Evolutionary conservation across 2,113 vertebrate genomes (phyloP).

Genomic region (Ceyx margarethae): DNA sequence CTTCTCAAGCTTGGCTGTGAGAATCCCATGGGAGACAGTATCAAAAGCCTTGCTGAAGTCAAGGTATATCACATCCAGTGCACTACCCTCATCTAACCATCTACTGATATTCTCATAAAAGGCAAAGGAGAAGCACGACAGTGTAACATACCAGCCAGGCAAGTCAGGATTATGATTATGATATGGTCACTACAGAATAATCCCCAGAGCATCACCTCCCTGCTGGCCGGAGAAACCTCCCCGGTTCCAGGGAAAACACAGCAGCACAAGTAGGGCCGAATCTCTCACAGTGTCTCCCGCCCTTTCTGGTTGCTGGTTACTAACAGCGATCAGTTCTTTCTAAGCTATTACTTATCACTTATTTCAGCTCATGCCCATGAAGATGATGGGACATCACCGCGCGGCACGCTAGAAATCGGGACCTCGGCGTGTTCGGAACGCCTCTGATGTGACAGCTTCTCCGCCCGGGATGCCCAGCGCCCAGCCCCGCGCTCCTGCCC

Average conservation of each 20-base stretch:
- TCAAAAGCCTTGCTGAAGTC: no score
- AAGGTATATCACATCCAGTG: no score
- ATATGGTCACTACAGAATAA: background rate
- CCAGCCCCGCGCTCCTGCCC: background rate
- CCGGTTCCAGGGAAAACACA: background rate
- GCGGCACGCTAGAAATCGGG: accelerated
- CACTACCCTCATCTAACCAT: no score
- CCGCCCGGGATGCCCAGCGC: background rate
- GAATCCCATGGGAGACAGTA: no score
- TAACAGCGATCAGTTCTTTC: accelerated
- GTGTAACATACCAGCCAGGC: background rate
- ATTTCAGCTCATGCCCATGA: background rate
- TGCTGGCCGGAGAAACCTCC: background rate
- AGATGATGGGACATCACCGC: background rate
- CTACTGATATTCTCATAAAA: no score
- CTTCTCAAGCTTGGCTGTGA: no score
- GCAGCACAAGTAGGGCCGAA: accelerated
- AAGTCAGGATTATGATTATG: background rate
- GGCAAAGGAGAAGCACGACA: background rate
- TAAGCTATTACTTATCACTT: accelerated
- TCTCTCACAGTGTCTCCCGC: background rate
- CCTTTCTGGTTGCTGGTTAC: background rate
- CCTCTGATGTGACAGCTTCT: no score
- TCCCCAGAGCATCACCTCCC: background rate
- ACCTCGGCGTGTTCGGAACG: accelerated